A percentile compares a stretch with the other conserved stretches of the same genome.
These are phyloP conservation scores for Drosophila nikananu DNA, from an alignment of 1,140 invertebrate genomes.

Conservation along the genomic window DNA sequence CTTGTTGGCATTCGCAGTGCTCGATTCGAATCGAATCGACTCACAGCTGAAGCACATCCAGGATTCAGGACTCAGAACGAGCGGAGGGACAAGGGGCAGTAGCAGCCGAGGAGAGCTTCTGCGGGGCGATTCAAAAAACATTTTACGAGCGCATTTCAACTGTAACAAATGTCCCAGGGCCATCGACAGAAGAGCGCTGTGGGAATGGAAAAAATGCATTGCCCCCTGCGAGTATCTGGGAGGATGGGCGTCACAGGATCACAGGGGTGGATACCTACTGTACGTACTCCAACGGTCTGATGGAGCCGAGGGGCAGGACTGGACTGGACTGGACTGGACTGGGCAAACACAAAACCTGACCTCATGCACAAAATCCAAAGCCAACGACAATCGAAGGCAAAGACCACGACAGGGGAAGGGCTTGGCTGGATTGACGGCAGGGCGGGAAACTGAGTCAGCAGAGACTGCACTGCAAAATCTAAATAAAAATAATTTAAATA, in stretches of 20 bases:
- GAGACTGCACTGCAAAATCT: conserved; percentile 6
- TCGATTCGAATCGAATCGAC: conserved; percentile 14
- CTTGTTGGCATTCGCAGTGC: conserved; percentile 63
- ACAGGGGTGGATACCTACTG: neutral
- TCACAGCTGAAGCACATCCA: conserved; percentile 22
- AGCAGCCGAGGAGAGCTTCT: conserved; percentile 15
- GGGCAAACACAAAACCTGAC: conserved; percentile 71
- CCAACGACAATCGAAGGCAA: conserved; percentile 60
- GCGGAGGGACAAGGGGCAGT: conserved; percentile 1
- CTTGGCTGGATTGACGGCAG: conserved; percentile 12
- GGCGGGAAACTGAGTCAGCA: neutral
- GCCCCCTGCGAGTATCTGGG: conserved; percentile 1
- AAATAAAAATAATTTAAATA: neutral
- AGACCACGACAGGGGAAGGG: conserved; percentile 33
- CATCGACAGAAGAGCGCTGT: conserved; percentile 25
- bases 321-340: conserved; percentile 8
- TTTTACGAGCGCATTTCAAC: conserved; percentile 82
- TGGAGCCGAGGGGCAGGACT: conserved; percentile 2
- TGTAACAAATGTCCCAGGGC: conserved; percentile 80
- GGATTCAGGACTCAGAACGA: neutral
- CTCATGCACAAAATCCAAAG: conserved; percentile 72
- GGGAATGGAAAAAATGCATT: conserved; percentile 22
- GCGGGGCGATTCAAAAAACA: conserved; percentile 61
- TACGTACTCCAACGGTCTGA: neutral
- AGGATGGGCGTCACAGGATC: conserved; percentile 2